These are phyloP conservation scores for Pharmacophagus antenor DNA, from an alignment of 2,888 invertebrate species.

Conservation along the genomic window DNA sequence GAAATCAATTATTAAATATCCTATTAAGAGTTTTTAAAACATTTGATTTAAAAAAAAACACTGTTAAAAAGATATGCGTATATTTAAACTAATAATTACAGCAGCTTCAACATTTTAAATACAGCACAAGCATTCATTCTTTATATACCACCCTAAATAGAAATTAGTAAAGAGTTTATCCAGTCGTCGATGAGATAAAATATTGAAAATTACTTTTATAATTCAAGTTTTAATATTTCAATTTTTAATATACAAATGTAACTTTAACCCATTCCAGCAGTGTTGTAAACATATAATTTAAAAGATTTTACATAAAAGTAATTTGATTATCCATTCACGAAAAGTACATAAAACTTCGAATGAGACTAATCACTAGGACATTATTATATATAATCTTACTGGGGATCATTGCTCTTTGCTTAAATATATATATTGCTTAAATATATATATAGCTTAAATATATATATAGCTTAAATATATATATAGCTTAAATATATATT, in stretches of 20 bases:
- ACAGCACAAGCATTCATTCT: conserved; percentile 4
- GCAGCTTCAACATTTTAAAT: conserved; percentile 7
- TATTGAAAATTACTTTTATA: no score
- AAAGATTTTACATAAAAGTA: background rate
- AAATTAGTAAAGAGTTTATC: background rate
- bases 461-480: no score
- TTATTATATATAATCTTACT: background rate
- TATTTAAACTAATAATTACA: conserved; percentile 15
- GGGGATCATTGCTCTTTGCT: background rate
- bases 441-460: no score
- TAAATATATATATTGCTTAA: no score
- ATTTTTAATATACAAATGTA: no score
- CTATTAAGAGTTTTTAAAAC: background rate
- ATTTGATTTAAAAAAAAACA: background rate
- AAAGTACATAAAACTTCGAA: no score
- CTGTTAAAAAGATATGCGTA: conserved; percentile 9
- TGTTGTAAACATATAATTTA: background rate
- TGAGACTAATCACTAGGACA: background rate
- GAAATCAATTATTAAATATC: background rate
- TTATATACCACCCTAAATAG: background rate
- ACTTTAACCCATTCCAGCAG: background rate
- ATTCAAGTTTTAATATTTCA: no score
- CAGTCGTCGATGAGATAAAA: background rate
- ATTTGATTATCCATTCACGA: background rate
- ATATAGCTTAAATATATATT: no score